These are phyloP conservation scores for Mizuhopecten yessoensis DNA, from an alignment of 1,140 invertebrate genomes.

Conservation along the genomic window DNA sequence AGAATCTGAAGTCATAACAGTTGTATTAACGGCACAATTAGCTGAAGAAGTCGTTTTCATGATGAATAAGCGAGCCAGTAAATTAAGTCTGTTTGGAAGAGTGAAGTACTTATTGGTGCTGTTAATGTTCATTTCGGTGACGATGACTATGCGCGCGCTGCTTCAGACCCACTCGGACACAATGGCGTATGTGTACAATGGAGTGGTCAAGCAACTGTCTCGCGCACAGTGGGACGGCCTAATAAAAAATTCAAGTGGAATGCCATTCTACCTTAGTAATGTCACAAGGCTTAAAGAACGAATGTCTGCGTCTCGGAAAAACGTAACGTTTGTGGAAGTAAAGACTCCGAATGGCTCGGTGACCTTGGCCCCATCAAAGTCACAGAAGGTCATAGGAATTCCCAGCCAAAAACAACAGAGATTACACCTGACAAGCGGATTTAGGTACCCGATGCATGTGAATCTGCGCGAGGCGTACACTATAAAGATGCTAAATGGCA, in stretches of 20 bases:
- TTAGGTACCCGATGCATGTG: not conserved
- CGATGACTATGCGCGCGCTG: not conserved
- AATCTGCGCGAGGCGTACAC: not conserved
- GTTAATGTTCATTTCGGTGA: not conserved
- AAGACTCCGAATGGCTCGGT: not conserved
- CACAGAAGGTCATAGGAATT: slow-evolving; percentile 11
- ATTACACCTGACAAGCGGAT: not conserved
- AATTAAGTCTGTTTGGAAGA: not conserved
- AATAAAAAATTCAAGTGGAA: not conserved
- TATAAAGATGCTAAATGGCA: not conserved
- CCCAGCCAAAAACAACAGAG: not conserved
- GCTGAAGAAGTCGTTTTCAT: too few relatives aligned
- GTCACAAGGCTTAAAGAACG: not conserved
- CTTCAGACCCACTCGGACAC: not conserved
- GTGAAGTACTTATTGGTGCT: not conserved
- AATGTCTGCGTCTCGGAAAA: not conserved
- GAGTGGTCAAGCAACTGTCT: not conserved
- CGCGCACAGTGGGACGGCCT: not conserved
- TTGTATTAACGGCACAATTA: not conserved
- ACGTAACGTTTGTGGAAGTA: not conserved
- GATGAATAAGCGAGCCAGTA: not conserved
- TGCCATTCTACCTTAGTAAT: not conserved
- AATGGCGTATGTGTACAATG: not conserved
- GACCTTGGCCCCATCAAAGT: not conserved
- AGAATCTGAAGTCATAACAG: not conserved